These are phyloP conservation scores for Hapalemur alaotrensis DNA, from an alignment of 2,797 vertebrate genomes.

Conservation along the genomic window DNA sequence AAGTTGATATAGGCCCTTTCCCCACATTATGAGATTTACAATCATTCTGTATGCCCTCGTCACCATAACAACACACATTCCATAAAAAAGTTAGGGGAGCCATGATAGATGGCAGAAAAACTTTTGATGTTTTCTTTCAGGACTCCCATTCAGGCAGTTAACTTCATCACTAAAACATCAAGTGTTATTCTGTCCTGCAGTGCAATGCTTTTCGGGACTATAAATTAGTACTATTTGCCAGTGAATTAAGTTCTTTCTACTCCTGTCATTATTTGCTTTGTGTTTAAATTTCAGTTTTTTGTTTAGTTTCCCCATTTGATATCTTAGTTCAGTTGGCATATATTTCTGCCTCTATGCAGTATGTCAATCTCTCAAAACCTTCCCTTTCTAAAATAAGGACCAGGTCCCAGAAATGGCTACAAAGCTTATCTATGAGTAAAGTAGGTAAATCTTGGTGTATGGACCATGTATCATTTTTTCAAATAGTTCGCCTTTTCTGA, in stretches of 20 bases:
- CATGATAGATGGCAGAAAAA: conserved; percentile 19
- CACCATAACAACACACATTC: conserved; percentile 29
- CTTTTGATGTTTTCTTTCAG: conserved; percentile 10
- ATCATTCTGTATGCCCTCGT: conserved; percentile 6
- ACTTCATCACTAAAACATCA: conserved; percentile 34
- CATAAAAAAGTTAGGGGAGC: not conserved
- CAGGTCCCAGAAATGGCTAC: not conserved
- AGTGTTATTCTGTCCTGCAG: not conserved
- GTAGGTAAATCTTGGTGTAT: not conserved
- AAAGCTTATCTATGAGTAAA: not conserved
- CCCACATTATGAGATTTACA: conserved; percentile 42
- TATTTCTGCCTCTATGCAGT: not conserved
- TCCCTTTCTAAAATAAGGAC: conserved; percentile 16
- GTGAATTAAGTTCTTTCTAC: conserved; percentile 29
- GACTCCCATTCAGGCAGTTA: not conserved
- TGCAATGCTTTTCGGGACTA: not conserved
- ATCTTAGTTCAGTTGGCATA: not conserved
- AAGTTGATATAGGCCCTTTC: not conserved
- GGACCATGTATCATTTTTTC: not conserved
- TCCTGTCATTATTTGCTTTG: not conserved
- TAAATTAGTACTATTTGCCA: not conserved
- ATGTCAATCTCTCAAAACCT: not conserved
- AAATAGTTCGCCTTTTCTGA: not conserved
- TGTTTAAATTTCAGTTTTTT: conserved; percentile 13
- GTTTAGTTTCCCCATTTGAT: not conserved